phyloP scores from a whole-genome alignment of 92 coral and sea anemone genomes.

The Nematostella vectensis region DNA sequence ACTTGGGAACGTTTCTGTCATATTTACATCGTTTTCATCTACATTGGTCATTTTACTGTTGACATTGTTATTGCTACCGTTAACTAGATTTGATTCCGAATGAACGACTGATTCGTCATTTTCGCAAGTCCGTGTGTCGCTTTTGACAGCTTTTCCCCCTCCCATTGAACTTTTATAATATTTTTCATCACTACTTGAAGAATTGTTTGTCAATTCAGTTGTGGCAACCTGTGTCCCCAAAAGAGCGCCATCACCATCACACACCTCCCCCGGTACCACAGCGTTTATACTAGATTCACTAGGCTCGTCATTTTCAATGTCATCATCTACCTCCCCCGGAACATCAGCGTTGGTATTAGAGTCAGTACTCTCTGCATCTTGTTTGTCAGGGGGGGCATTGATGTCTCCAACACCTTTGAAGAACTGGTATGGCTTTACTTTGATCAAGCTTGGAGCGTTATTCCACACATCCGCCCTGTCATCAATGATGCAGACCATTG shows the following conservation, averaged over 20 bases:
- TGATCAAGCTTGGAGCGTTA: conserved; percentile 76
- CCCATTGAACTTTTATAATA: not conserved
- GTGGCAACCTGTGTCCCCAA: too few relatives aligned
- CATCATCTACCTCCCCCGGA: not conserved
- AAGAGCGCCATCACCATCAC: too few relatives aligned
- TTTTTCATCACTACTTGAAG: not conserved
- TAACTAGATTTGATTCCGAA: not conserved
- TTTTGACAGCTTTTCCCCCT: too few relatives aligned
- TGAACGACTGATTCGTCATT: not conserved
- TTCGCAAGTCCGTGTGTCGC: not conserved
- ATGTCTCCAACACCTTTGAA: conserved; percentile 95
- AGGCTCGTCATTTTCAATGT: not conserved
- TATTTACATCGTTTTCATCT: too few relatives aligned
- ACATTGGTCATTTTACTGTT: too few relatives aligned
- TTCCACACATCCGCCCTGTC: conserved; percentile 99
- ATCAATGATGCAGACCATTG: conserved; percentile 97
- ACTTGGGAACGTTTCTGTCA: too few relatives aligned
- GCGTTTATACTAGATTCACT: not conserved
- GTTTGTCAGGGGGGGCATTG: conserved; percentile 82
- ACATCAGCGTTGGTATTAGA: not conserved
- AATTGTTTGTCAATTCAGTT: not conserved
- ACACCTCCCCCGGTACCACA: not conserved
- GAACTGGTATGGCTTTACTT: conserved; percentile 92
- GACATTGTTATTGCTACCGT: not conserved
- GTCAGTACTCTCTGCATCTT: conserved; percentile 11